Evolutionary conservation across 1,140 invertebrate genomes (phyloP).

Genomic region (Heliconius eleuchia): DNA sequence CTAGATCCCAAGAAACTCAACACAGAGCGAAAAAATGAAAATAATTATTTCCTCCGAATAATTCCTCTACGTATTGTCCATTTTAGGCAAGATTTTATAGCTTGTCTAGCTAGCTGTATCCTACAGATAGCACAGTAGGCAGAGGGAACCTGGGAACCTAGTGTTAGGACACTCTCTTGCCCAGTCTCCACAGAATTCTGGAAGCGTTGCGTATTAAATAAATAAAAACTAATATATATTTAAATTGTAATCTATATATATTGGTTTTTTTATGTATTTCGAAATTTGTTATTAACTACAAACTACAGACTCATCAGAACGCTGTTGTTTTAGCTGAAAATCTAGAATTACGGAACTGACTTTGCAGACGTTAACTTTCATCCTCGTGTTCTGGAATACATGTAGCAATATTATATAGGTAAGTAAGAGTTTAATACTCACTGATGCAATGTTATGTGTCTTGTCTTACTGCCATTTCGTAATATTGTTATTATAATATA

Average conservation of each 20-base stretch:
- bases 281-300: background rate
- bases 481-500: too few species aligned
- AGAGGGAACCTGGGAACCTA: background rate
- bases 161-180: too few species aligned
- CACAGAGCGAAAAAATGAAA: too few species aligned
- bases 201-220: background rate
- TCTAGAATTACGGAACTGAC: constrained; percentile 1
- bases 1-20: too few species aligned
- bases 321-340: background rate
- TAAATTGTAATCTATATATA: too few species aligned
- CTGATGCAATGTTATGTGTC: background rate
- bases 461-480: too few species aligned
- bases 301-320: background rate
- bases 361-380: background rate
- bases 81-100: too few species aligned
- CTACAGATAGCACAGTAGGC: background rate
- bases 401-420: background rate
- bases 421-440: background rate
- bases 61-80: too few species aligned
- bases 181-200: background rate
- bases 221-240: too few species aligned
- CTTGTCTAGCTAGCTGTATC: too few species aligned
- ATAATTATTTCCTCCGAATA: too few species aligned
- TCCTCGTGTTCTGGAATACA: background rate
- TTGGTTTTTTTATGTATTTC: background rate